Evolutionary conservation across 2,888 invertebrate species (phyloP).

Genomic region (Microchrysa polita): DNA sequence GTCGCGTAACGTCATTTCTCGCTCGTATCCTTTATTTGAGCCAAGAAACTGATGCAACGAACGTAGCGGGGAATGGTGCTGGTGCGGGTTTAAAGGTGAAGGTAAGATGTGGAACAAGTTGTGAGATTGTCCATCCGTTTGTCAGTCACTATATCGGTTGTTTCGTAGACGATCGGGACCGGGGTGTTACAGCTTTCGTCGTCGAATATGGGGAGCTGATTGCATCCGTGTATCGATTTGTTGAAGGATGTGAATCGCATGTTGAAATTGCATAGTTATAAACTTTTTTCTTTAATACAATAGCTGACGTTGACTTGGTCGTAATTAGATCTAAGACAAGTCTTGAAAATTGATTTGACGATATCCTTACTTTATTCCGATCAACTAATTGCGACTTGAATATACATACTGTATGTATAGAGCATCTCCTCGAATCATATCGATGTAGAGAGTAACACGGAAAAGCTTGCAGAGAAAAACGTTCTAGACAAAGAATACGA

Average conservation of each 20-base stretch:
- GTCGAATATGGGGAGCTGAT: constrained; percentile 9
- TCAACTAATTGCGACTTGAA: too few species aligned
- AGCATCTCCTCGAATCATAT: background rate
- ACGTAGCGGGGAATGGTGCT: constrained; percentile 10
- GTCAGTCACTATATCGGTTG: constrained; percentile 29
- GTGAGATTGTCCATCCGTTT: constrained; percentile 24
- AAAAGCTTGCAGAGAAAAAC: constrained; percentile 2
- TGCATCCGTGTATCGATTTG: constrained; percentile 15
- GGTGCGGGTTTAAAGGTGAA: background rate
- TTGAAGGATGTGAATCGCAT: background rate
- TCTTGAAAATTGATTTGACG: too few species aligned
- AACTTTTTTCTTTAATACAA: too few species aligned
- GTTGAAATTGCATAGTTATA: too few species aligned
- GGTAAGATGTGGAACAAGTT: constrained; percentile 8
- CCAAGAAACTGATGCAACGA: constrained; percentile 2
- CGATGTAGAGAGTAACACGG: background rate
- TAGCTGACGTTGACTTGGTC: too few species aligned
- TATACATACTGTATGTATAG: too few species aligned
- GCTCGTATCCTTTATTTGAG: constrained; percentile 15
- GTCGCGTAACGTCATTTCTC: constrained; percentile 17
- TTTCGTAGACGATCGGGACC: background rate
- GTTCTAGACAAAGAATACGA: constrained; percentile 11
- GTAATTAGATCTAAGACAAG: too few species aligned
- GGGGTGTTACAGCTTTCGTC: background rate
- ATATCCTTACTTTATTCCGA: too few species aligned